Evolutionary conservation across 64 coral and sea anemone genomes (phyloP), one percentile per base, ranked within the genome.

Genomic region (Porites lutea): DNA sequence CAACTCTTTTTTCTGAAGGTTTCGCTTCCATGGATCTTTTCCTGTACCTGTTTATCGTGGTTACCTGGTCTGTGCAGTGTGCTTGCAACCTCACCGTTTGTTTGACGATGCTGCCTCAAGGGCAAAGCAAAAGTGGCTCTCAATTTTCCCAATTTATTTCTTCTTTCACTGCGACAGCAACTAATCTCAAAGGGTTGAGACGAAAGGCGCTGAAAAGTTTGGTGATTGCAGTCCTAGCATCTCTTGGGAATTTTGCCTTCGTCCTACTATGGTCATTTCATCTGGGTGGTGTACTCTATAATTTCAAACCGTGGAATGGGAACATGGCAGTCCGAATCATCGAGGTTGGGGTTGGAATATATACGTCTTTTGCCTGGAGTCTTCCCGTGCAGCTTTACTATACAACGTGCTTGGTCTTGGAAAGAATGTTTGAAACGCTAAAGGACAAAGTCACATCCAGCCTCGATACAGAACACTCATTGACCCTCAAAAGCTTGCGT

Each of bases 151-250:
- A 63, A 55, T 82, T 82, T 62, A 9, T 60, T 15, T 59, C 79
- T 59, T 46, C 27, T 60, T 63, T 82, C 64, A 23, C 18, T 5
- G 47, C 12, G 13, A 63, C 58, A 45, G 37, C 2, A 37, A 43
- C 22, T 59, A 23, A 48, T 13, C 57, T 82, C 1, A 43, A 82
- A 7, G 59, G 79, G 12, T 15, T 82, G 14, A 61, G 64, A 6
- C 20, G 6, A n/a, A 82, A 82, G n/a, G 79, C 58, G 15, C 20
- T 82, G 79, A 82, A 62, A 15, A 27, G 79, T 13, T 46, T 82
- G 4, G 19, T 43, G 15, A 11, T 82, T 11, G 79, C 58, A 37
- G 27, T 10, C 4, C 14, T 45, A 4, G 13, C 53, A 10, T 59
- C 43, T 15, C 9, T 63, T 9, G 47, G 44, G 22, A 82, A 82